These are phyloP conservation scores for Tokudaia tokunoshimensis DNA, from an alignment of 2,797 vertebrate genomes.

Conservation along the genomic window DNA sequence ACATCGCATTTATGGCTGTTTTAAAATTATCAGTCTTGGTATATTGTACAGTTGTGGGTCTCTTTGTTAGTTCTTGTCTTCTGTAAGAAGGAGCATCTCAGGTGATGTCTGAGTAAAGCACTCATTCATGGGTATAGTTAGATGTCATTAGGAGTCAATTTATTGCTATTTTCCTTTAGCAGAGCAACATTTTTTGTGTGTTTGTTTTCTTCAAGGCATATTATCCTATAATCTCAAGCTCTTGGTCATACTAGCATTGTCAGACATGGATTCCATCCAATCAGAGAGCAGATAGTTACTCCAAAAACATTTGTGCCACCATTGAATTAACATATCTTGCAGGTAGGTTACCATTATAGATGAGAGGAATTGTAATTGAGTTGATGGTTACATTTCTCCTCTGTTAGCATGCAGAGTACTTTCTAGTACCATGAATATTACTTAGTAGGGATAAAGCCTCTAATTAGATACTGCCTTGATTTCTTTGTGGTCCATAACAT, in stretches of 20 bases:
- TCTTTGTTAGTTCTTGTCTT: not conserved
- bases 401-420: not conserved
- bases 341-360: not conserved
- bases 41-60: not conserved
- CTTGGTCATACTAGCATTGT: not conserved
- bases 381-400: not conserved
- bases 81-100: not conserved
- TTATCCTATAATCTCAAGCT: not conserved
- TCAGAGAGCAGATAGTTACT: not conserved
- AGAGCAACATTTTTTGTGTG: not conserved
- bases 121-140: not conserved
- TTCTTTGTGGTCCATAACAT: not conserved
- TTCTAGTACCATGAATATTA: not conserved
- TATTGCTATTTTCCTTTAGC: not conserved
- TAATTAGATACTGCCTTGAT: not conserved
- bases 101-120: not conserved
- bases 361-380: too few species aligned
- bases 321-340: not conserved
- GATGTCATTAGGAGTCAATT: not conserved
- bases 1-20: not conserved
- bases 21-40: not conserved
- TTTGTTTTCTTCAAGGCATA: not conserved
- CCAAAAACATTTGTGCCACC: not conserved
- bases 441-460: not conserved
- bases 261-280: not conserved